Evolutionary conservation across 2,888 invertebrate species (phyloP).

Genomic region (Pachliopta kotzebuea): DNA sequence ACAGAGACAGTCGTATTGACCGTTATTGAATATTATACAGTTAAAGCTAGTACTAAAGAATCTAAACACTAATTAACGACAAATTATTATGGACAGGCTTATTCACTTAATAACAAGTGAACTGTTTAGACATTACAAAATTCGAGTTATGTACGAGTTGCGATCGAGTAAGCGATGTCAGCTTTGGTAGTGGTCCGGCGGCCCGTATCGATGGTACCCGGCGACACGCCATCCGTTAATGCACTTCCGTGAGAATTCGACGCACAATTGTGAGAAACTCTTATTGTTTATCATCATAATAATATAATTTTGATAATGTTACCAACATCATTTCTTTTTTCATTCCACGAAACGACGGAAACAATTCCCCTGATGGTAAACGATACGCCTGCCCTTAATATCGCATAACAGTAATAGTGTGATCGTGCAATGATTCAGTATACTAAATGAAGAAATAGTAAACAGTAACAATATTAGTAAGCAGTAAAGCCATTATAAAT

Average conservation of each 20-base stretch:
- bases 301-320: constrained; percentile 29
- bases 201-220: constrained; percentile 26
- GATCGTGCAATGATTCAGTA: too few species aligned
- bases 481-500: too few species aligned
- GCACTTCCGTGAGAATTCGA: constrained; percentile 38
- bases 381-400: background rate
- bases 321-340: constrained; percentile 19
- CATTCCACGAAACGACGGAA: constrained; percentile 8
- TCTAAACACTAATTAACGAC: too few species aligned
- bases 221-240: constrained; percentile 34
- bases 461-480: too few species aligned
- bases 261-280: constrained; percentile 38
- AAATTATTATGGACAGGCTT: too few species aligned
- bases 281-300: constrained; percentile 28
- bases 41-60: too few species aligned
- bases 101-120: too few species aligned
- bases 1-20: too few species aligned
- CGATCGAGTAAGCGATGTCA: constrained; percentile 12
- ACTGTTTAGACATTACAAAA: background rate
- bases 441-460: too few species aligned
- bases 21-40: too few species aligned
- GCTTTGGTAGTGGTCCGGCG: constrained; percentile 13
- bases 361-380: background rate
- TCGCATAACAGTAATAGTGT: too few species aligned
- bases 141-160: constrained; percentile 1